Evolutionary conservation across 2,888 invertebrate genomes (phyloP), one percentile per base, ranked within the genome.

Genomic region (Polylopha cassiicola): DNA sequence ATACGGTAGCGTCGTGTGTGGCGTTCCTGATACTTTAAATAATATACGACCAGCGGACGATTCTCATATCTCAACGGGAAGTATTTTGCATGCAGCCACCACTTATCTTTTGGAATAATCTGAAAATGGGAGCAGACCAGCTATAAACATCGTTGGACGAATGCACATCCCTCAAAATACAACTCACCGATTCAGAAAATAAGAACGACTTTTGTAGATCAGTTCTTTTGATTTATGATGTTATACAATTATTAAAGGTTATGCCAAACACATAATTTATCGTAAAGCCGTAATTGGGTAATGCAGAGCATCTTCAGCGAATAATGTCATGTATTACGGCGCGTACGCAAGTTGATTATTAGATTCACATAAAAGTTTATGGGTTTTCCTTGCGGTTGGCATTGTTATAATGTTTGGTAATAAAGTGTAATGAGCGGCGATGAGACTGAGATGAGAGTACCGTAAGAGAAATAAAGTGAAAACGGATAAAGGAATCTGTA

Each of bases 61-160:
- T 73, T 68, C 69, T 71, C 80, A 81, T 80, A 84, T 81, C 82
- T 78, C 73, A 71, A 72, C 68, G 68, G 81, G 80, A 82, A 84
- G 80, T 79, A 73, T 76, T 84, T 79, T 79, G 79, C 82, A 82
- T 84, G 75, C 75, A 63, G 65, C 71, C 60, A 69, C 73, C 65
- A 76, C 67, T 70, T 77, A 82, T 82, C 82, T 81, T 76, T 73
- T 71, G 68, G 69, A 73, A 74, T 72, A 73, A 82, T 84, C 84
- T 74, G 62, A 53, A 77, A 81, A 81, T 65, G 68, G 63, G 74
- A 76, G 73, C 74, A 70, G 37, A 27, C 43, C 48, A 43, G 34
- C 39, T 44, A 39, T 48, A 54, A 61, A 63, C 36, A 52, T 44
- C 55, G 54, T 58, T 44, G 38, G 10, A 36, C 22, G 21, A 14